phyloP scores from a whole-genome alignment of 2,888 invertebrate species.

The Trissolcus brochymenae region DNA sequence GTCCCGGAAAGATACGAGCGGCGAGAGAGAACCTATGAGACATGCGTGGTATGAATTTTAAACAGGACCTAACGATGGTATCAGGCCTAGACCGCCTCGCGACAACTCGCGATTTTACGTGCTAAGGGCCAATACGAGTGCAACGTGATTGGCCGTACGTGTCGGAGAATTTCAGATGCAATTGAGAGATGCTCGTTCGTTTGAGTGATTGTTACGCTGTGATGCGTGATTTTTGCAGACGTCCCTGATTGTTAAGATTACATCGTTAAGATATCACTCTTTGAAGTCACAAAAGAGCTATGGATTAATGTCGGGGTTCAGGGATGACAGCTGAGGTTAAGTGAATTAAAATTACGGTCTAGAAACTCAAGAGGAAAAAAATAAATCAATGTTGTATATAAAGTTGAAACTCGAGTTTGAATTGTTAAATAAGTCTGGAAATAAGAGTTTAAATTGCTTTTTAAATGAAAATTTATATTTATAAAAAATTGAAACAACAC shows the following conservation, averaged over 20 bases:
- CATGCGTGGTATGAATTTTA: conserved; percentile 63
- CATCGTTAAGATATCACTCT: conserved; percentile 14
- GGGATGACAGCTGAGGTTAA: neutral
- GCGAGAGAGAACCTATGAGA: conserved; percentile 60
- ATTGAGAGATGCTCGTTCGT: conserved; percentile 19
- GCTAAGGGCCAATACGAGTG: conserved; percentile 20
- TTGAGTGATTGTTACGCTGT: conserved; percentile 26
- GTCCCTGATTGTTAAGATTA: conserved; percentile 14
- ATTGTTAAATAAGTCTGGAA: too few species aligned
- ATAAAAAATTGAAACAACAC: neutral
- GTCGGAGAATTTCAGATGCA: conserved; percentile 29
- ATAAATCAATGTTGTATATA: too few species aligned
- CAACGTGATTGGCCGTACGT: conserved; percentile 33
- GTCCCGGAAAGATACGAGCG: conserved; percentile 43
- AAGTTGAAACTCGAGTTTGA: too few species aligned
- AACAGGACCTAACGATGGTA: conserved; percentile 61
- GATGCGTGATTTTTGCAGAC: conserved; percentile 17
- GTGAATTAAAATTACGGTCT: too few species aligned
- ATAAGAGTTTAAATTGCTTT: too few species aligned
- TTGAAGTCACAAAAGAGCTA: neutral
- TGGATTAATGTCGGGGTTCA: conserved; percentile 2
- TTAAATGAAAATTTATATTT: too few species aligned
- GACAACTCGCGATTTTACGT: conserved; percentile 43
- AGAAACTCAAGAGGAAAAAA: too few species aligned
- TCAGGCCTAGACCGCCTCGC: conserved; percentile 39